Evolutionary conservation across 2,888 invertebrate genomes (phyloP), one percentile per base, ranked within the genome.

Genomic region (Agonopterix arenella): DNA sequence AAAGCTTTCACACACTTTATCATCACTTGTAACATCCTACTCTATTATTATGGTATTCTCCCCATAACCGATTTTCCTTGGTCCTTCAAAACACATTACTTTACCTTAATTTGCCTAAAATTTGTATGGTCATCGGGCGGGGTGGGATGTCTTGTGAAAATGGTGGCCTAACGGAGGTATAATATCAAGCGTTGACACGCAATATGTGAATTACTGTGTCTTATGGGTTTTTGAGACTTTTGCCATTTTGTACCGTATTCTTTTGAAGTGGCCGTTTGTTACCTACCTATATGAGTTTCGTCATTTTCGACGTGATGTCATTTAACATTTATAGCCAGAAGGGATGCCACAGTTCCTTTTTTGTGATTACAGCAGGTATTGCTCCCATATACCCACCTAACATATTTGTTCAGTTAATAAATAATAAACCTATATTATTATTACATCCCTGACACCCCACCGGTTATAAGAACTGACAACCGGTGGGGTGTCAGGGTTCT

Each of bases 171-270:
- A 10, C 10, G 40, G 43, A 45, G 10, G 51, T 48, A 45, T 60
- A 52, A 59, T 76, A 80, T 76, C 66, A 70, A 64, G 53, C 45
- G 66, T 72, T 72, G 73, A 68, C 85, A 85, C 80, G 85, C 85
- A 62, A 85, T 76, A 61, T 55, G 71, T 75, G 80, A 82, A 84
- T 85, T 84, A 85, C 76, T 77, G 75, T 57, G 65, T 66, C 61
- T 68, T 66, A 67, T 62, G 61, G 68, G 69, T 64, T 73, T 67
- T 66, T 65, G 63, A 71, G 73, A 73, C 68, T 66, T 73, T 43
- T 60, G 51, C 46, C 13, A 45, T 48, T 51, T 36, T 44, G 43
- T 42, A 36, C 47, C 11, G 36, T 42, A 4, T 8, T 49, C 9
- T 8, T 68, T 65, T 70, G 61, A 60, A 70, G 66, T 68, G 62